These are phyloP conservation scores for Neomonachus schauinslandi DNA, from an alignment of 2,113 vertebrate genomes.

Conservation along the genomic window DNA sequence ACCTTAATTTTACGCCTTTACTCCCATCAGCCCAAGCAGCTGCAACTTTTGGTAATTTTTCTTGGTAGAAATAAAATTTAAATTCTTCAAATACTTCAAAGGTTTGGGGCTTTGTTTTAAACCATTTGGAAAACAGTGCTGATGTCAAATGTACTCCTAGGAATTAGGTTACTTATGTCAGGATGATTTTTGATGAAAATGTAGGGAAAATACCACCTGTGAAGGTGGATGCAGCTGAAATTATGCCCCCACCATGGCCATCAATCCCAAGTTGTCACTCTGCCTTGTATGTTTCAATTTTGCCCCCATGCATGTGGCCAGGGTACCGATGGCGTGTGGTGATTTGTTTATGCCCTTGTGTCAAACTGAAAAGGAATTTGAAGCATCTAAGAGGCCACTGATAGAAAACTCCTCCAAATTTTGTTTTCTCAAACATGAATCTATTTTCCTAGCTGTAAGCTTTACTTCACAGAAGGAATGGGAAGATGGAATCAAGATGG, in stretches of 20 bases:
- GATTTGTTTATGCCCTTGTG: not conserved
- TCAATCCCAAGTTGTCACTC: not conserved
- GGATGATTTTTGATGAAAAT: not conserved
- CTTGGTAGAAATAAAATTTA: slow-evolving; percentile 52
- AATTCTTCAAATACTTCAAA: slow-evolving; percentile 19
- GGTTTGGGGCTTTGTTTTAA: slow-evolving; percentile 42
- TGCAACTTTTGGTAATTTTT: slow-evolving; percentile 12
- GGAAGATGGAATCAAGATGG: not conserved
- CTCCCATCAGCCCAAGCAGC: not conserved
- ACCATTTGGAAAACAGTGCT: not conserved
- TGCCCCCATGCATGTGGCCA: not conserved
- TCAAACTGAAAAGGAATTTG: not conserved
- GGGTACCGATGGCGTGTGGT: not conserved
- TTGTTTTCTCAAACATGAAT: not conserved
- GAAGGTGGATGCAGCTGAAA: not conserved
- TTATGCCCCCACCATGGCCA: not conserved
- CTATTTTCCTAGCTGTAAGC: not conserved
- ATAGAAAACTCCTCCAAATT: not conserved
- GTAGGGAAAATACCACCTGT: not conserved
- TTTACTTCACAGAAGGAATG: not conserved
- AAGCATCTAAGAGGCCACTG: not conserved
- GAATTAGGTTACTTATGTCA: slow-evolving; percentile 26
- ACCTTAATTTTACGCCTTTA: not conserved
- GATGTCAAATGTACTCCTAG: not conserved
- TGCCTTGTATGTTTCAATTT: not conserved